Evolutionary conservation across 2,888 invertebrate species (phyloP), one percentile per base, ranked within the genome.

Genomic region (Panorpa germanica): DNA sequence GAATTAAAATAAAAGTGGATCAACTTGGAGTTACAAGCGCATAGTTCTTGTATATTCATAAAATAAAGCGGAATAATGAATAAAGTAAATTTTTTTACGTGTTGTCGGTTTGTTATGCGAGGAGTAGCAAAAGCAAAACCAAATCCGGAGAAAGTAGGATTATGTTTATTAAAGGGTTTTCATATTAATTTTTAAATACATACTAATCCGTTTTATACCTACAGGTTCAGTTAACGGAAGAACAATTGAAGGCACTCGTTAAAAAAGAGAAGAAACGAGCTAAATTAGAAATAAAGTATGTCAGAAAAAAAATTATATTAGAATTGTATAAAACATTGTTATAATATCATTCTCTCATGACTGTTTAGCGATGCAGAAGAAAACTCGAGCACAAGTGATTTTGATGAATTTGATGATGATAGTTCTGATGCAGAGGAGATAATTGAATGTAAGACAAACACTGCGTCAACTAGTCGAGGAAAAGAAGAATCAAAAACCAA

Each of bases 401-500:
- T 60, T 40, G 71, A 73, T 49, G 71, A 73, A 47, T 74, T 68
- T 46, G 57, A 70, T 43, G 67, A 74, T 43, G 67, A 66, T 33
- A 64, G 70, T 35, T 75, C 80, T 50, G 73, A 74, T 43, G 60
- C 69, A 28, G 73, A 75, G 49, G 70, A 68, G n/a, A n/a, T n/a
- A 49, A 58, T 63, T 64, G 48, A 37, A 46, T n/a, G n/a, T n/a
- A n/a, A n/a, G n/a, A n/a, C n/a, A n/a, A n/a, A n/a, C n/a, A n/a
- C n/a, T n/a, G n/a, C n/a, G n/a, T n/a, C n/a, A n/a, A n/a, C n/a
- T n/a, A n/a, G n/a, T n/a, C n/a, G n/a, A n/a, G n/a, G n/a, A n/a
- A n/a, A n/a, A n/a, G n/a, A n/a, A n/a, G n/a, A n/a, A n/a, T n/a
- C n/a, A n/a, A n/a, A n/a, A n/a, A n/a, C n/a, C n/a, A n/a, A n/a